A percentile compares a stretch with the other conserved stretches of the same genome.
Evolutionary conservation across 2,113 vertebrate species (phyloP).

Genomic region (Stercorarius parasiticus): DNA sequence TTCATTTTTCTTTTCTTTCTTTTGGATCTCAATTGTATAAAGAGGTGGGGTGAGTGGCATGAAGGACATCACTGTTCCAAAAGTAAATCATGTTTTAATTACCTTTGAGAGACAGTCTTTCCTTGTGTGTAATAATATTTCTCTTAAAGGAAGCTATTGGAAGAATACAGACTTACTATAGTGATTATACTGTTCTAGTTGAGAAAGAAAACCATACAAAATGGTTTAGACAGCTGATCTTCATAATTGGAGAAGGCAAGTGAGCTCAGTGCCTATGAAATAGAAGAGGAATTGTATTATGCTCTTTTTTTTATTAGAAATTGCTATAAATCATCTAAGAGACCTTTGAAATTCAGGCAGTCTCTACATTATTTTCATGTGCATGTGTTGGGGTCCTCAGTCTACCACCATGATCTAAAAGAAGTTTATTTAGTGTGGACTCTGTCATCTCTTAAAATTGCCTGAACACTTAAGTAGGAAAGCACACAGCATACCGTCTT

Average conservation of each 20-base stretch:
- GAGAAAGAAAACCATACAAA: neutral
- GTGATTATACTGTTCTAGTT: neutral
- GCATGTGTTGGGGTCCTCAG: fast-evolving
- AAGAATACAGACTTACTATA: neutral
- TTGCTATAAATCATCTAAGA: neutral
- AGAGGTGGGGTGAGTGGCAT: fast-evolving
- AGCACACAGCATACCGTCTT: neutral
- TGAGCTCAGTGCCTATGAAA: neutral
- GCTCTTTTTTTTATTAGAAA: neutral
- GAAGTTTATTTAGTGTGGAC: neutral
- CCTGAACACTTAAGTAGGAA: neutral
- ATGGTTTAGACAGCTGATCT: neutral
- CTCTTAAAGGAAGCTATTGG: neutral
- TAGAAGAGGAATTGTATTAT: neutral
- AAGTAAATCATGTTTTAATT: neutral
- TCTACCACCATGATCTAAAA: neutral
- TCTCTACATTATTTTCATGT: neutral
- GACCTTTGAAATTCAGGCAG: neutral
- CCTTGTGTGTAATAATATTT: neutral
- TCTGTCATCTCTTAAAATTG: neutral
- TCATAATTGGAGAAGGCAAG: neutral
- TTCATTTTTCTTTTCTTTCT: neutral
- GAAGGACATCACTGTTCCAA: neutral
- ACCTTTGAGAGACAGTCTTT: neutral
- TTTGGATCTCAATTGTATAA: neutral